A percentile compares a stretch with the other conserved stretches of the same genome.
phyloP scores from a whole-genome alignment of 2,888 invertebrate genomes.

The Pomacea canaliculata region DNA sequence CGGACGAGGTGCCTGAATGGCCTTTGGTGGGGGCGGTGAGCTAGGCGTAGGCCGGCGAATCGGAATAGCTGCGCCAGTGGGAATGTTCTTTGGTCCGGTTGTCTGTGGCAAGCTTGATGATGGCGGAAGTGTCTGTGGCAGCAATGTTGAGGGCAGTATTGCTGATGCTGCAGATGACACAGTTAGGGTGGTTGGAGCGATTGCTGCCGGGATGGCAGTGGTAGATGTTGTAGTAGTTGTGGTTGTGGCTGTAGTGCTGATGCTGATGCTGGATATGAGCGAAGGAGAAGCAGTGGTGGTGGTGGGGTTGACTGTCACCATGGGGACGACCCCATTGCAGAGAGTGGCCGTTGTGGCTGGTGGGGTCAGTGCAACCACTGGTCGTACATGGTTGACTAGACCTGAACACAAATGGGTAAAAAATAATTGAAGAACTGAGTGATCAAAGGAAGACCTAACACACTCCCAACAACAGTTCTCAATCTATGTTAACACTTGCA shows the following conservation, averaged over 20 bases:
- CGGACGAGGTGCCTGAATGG: conserved; percentile 11
- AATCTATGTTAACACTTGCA: background rate
- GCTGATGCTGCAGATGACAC: conserved; percentile 8
- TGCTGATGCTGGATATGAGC: background rate
- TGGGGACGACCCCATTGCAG: conserved; percentile 35
- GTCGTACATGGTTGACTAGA: conserved; percentile 23
- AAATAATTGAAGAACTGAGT: background rate
- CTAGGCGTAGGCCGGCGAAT: conserved; percentile 21
- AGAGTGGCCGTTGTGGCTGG: conserved; percentile 69
- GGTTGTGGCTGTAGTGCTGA: conserved; percentile 12
- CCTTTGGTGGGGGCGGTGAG: conserved; percentile 21
- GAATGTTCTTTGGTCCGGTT: conserved; percentile 27
- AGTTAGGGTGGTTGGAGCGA: conserved; percentile 25
- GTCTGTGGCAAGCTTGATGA: conserved; percentile 26
- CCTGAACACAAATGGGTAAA: background rate
- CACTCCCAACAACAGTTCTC: no score
- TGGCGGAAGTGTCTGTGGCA: conserved; percentile 7
- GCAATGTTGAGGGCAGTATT: conserved; percentile 15
- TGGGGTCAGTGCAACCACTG: conserved; percentile 43
- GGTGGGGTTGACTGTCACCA: conserved; percentile 69
- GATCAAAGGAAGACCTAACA: no score
- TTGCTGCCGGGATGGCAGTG: conserved; percentile 20
- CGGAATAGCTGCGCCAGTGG: conserved; percentile 22
- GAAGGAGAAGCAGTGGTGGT: conserved; percentile 76
- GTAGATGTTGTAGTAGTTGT: conserved; percentile 24